A percentile compares a stretch with the other conserved stretches of the same genome.
Evolutionary conservation across 2,888 invertebrate species (phyloP).

Genomic region (Epirrhoe tristata): DNA sequence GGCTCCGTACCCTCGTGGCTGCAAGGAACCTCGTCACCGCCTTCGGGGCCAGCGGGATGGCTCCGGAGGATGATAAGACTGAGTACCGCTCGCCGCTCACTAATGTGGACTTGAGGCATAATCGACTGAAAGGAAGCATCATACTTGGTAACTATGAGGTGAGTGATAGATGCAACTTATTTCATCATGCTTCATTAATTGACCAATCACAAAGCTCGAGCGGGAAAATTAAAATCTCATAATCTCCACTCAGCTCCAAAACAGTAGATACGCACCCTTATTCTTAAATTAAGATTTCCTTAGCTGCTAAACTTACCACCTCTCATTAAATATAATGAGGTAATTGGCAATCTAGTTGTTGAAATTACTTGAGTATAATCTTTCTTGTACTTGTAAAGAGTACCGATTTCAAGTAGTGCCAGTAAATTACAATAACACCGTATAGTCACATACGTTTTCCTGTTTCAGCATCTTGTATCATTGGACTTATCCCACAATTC

Average conservation of each 20-base stretch:
- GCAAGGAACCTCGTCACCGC: conserved; percentile 66
- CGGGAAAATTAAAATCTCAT: no score
- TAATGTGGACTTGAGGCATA: conserved; percentile 91
- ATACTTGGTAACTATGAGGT: conserved; percentile 94
- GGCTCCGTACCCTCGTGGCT: conserved; percentile 86
- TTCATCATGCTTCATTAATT: not conserved
- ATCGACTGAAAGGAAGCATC: conserved; percentile 92
- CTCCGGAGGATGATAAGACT: conserved; percentile 68
- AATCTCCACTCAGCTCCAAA: no score
- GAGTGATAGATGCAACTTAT: not conserved
- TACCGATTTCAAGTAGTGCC: no score
- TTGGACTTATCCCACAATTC: conserved; percentile 94
- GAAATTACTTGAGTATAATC: no score
- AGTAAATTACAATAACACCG: no score
- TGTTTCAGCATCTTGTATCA: conserved; percentile 91
- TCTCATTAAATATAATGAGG: no score
- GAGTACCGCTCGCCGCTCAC: conserved; percentile 85
- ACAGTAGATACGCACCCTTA: no score
- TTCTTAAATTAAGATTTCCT: no score
- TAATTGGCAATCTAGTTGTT: no score
- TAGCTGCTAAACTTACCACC: no score
- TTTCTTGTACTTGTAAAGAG: no score
- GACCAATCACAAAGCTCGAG: no score
- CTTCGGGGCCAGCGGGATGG: conserved; percentile 66
- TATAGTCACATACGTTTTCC: conserved; percentile 8